Evolutionary conservation across 1,140 invertebrate genomes (phyloP).

Genomic region (Streblospio benedicti): DNA sequence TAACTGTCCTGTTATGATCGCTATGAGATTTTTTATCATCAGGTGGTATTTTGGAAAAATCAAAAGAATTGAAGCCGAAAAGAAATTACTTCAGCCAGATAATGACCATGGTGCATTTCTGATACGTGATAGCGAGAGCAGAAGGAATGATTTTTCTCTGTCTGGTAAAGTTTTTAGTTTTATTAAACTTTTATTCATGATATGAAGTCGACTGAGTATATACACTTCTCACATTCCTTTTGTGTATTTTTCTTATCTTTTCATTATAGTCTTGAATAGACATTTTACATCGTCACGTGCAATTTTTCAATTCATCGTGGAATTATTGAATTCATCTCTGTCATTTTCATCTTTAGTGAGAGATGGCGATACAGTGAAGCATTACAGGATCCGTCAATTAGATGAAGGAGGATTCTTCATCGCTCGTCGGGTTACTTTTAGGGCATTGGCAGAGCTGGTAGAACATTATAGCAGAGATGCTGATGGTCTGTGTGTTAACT

Average conservation of each 20-base stretch:
- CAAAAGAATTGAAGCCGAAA: slow-evolving; percentile 19
- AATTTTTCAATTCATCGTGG: too few relatives aligned
- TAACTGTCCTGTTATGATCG: too few relatives aligned
- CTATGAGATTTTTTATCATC: too few relatives aligned
- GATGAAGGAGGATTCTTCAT: slow-evolving; percentile 20
- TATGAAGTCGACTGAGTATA: too few relatives aligned
- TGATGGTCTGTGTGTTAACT: slow-evolving; percentile 19
- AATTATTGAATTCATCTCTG: too few relatives aligned
- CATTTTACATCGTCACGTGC: too few relatives aligned
- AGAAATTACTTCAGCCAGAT: slow-evolving; percentile 16
- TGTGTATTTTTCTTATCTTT: too few relatives aligned
- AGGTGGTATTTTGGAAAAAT: slow-evolving; percentile 22
- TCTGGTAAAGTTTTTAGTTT: slow-evolving; percentile 12
- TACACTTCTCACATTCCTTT: too few relatives aligned
- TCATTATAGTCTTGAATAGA: too few relatives aligned
- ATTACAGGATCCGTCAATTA: slow-evolving; percentile 19
- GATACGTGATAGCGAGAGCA: slow-evolving; percentile 18
- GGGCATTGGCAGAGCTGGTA: slow-evolving; percentile 12
- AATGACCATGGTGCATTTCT: slow-evolving; percentile 20
- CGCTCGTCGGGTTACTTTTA: slow-evolving; percentile 15
- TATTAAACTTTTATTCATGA: too few relatives aligned
- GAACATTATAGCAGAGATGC: slow-evolving; percentile 15
- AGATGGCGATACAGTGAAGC: slow-evolving; percentile 21
- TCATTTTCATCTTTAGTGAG: slow-evolving; percentile 9
- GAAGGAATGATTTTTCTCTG: slow-evolving; percentile 19